phyloP scores from a whole-genome alignment of 1,140 invertebrate species.

The Choristoneura fumiferana region DNA sequence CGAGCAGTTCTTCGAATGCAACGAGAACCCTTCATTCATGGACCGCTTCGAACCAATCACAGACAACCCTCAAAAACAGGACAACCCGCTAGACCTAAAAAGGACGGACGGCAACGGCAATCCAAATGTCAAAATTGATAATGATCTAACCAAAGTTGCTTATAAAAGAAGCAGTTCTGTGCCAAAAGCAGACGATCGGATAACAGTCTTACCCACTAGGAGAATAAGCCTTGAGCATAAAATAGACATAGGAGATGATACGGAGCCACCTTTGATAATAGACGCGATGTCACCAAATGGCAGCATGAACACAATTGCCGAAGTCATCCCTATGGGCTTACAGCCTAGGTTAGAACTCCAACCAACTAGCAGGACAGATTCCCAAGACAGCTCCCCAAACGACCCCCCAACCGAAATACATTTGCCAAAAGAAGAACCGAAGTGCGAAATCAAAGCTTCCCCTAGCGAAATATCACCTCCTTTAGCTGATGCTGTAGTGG shows the following conservation, averaged over 20 bases:
- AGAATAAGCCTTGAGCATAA: slow-evolving; percentile 73
- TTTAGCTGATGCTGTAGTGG: slow-evolving; percentile 45
- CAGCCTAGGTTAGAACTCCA: slow-evolving; percentile 64
- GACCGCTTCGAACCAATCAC: slow-evolving; percentile 54
- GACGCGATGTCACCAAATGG: slow-evolving; percentile 63
- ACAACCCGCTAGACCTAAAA: slow-evolving; percentile 40
- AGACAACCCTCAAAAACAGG: slow-evolving; percentile 46
- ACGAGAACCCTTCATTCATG: slow-evolving; percentile 55
- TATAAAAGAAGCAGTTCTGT: slow-evolving; percentile 69
- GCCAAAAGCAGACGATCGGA: slow-evolving; percentile 61
- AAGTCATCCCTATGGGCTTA: slow-evolving; percentile 62
- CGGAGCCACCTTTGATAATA: slow-evolving; percentile 72
- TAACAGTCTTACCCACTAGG: slow-evolving; percentile 44
- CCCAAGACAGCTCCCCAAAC: slow-evolving; percentile 66
- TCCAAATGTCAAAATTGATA: slow-evolving; percentile 60
- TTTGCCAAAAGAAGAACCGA: slow-evolving; percentile 51
- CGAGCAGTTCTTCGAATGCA: slow-evolving; percentile 75
- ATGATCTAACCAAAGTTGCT: slow-evolving; percentile 71
- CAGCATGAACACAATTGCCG: slow-evolving; percentile 69
- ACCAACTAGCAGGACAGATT: slow-evolving; percentile 51
- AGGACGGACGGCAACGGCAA: slow-evolving; percentile 40
- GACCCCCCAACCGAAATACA: slow-evolving; percentile 72
- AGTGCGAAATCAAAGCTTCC: slow-evolving; percentile 59
- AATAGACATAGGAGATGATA: slow-evolving; percentile 74
- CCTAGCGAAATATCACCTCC: slow-evolving; percentile 72